Base-by-base conservation (phyloP, 2,113 vertebrate species). In the Fukomys damarensis region DNA sequence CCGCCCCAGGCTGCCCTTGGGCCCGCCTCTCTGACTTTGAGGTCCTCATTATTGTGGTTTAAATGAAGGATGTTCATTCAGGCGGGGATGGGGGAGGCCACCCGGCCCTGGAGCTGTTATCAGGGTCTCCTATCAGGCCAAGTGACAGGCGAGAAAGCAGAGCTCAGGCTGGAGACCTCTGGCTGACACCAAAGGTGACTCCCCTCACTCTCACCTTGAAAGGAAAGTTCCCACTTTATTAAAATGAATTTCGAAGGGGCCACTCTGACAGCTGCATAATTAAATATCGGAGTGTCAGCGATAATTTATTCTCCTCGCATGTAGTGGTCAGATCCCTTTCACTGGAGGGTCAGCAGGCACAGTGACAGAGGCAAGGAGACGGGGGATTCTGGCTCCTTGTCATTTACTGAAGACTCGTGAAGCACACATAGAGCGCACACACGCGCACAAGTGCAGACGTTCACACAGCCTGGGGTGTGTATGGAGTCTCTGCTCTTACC, bases 171-270 rank as follows among this genome's bases (percentile, higher is more conserved):
- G 98, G 98, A 98, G 98, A 99, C 99, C 99, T 99, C 99, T 97
- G 98, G 98, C 99, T 99, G 99, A 99, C 99, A 99, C 98, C 98
- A 98, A 99, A 99, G 99, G 99, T 99, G 99, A 99, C 99, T 98
- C 99, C 98, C 98, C 97, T 99, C 99, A 98, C 99, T 99, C 99
- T 99, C 99, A 99, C 99, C 99, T 99, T 99, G 99, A 99, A 98
- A 98, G 98, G 98, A 99, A 99, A 99, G 99, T 99, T 99, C 98
- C 98, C 98, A 99, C 99, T 99, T 99, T 99, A 99, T 99, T 99
- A 99, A 99, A 99, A 99, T 99, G 99, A 99, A 99, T 99, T 99
- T 99, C 99, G 99, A 99, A 99, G 99, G 99, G 99, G 99, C 98
- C 97, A 96, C 98, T 99, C 99, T 99, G 99, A 99, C 99, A 99